Conservation (phyloP, 2,113 vertebrate genomes). For the Mirounga angustirostris region DNA sequence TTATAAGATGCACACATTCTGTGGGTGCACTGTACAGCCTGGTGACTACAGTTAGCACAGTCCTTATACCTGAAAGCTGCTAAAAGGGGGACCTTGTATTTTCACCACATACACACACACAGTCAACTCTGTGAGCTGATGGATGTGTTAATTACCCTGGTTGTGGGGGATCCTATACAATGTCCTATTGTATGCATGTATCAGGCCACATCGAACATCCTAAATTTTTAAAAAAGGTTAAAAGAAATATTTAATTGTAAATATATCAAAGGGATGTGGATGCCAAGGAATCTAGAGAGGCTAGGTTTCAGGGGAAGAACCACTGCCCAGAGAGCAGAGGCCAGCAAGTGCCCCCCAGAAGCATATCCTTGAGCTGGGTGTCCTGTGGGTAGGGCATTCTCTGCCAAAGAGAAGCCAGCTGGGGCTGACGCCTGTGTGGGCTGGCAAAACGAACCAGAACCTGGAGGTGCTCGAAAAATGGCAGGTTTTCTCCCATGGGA, state of each 20-base stretch:
- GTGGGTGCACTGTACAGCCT: not conserved
- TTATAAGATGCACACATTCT: not conserved
- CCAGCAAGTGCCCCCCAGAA: not conserved
- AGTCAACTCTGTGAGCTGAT: not conserved
- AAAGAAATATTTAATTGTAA: not conserved
- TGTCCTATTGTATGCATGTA: not conserved
- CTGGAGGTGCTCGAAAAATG: not conserved
- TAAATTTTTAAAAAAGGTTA: not conserved
- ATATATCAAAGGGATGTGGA: not conserved
- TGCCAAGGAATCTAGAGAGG: not conserved
- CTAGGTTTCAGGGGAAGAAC: not conserved
- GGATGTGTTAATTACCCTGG: not conserved
- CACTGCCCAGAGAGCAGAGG: not conserved
- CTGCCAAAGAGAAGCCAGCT: not conserved
- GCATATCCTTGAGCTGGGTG: not conserved
- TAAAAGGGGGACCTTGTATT: not conserved
- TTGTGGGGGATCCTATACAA: no score
- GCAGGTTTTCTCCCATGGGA: not conserved
- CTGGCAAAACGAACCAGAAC: rapidly evolving
- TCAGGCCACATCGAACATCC: not conserved
- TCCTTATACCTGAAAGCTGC: not conserved
- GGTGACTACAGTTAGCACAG: rapidly evolving
- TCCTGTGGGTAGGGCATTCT: no score
- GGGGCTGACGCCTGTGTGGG: no score
- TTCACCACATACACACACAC: not conserved